Percentiles rank a stretch among this genome's conserved stretches.
Evolutionary conservation across 2,888 invertebrate species (phyloP).

Genomic region (Gymnoscelis rufifasciata): DNA sequence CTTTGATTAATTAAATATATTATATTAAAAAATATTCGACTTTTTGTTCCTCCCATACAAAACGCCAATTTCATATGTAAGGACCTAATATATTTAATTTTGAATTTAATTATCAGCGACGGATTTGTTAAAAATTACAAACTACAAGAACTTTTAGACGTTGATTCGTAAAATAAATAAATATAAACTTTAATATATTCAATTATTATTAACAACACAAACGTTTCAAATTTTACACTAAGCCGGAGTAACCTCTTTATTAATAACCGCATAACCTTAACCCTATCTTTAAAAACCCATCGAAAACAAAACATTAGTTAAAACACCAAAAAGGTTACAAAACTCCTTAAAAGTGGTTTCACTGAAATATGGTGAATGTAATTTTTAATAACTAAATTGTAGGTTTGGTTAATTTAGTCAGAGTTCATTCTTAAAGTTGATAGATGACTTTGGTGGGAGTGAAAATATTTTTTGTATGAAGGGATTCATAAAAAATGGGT

Average conservation of each 20-base stretch:
- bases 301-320: slow-evolving; percentile 20
- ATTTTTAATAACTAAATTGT: slow-evolving; percentile 41
- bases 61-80: too few relatives aligned
- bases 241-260: slow-evolving; percentile 1
- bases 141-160: too few relatives aligned
- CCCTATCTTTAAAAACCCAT: slow-evolving; percentile 61
- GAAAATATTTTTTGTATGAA: not conserved
- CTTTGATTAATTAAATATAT: too few relatives aligned
- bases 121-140: too few relatives aligned
- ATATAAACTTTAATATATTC: too few relatives aligned
- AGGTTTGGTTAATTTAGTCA: slow-evolving; percentile 28
- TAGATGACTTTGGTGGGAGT: slow-evolving; percentile 15
- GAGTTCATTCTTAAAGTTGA: slow-evolving; percentile 11
- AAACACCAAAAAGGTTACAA: slow-evolving; percentile 1
- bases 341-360: slow-evolving; percentile 33
- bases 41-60: too few relatives aligned
- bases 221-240: not conserved
- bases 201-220: too few relatives aligned
- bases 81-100: too few relatives aligned
- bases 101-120: too few relatives aligned
- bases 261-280: slow-evolving; percentile 18
- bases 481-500: too few relatives aligned
- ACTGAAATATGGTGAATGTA: slow-evolving; percentile 47
- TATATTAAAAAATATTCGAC: too few relatives aligned
- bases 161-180: too few relatives aligned